A percentile compares a stretch with the other conserved stretches of the same genome.
Conservation (phyloP, 1,140 invertebrate species). For the Megathymus violae region DNA sequence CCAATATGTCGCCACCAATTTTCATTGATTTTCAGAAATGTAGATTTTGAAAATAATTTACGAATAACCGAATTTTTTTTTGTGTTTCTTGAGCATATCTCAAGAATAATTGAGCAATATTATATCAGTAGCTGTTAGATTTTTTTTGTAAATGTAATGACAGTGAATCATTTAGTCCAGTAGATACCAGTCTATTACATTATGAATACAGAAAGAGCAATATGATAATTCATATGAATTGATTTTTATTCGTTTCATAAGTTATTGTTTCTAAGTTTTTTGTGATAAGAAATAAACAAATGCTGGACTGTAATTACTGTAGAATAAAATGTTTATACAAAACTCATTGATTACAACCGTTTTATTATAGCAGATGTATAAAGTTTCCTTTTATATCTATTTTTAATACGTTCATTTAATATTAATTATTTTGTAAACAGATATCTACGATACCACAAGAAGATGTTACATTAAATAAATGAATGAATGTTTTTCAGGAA, state of each 20-base stretch:
- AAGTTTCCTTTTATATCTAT: constrained; percentile 14
- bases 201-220: constrained; percentile 17
- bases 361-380: constrained; percentile 9
- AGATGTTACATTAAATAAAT: constrained; percentile 36
- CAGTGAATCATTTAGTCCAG: constrained; percentile 30
- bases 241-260: constrained; percentile 15
- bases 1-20: not conserved
- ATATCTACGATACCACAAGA: constrained; percentile 22
- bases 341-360: constrained; percentile 8
- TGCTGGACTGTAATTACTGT: constrained; percentile 31
- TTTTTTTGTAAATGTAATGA: constrained; percentile 14
- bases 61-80: not conserved
- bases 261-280: constrained; percentile 18
- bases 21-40: not conserved
- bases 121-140: constrained; percentile 18
- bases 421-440: constrained; percentile 4
- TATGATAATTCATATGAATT: constrained; percentile 19
- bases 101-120: constrained; percentile 20
- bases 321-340: constrained; percentile 34
- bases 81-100: constrained; percentile 26
- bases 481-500: constrained; percentile 74
- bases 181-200: constrained; percentile 2
- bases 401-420: not conserved
- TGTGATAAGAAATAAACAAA: constrained; percentile 29
- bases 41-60: not conserved